A percentile compares a stretch with the other conserved stretches of the same genome.
Conservation (phyloP, 2,888 invertebrate genomes). For the Euzetes globulus region DNA sequence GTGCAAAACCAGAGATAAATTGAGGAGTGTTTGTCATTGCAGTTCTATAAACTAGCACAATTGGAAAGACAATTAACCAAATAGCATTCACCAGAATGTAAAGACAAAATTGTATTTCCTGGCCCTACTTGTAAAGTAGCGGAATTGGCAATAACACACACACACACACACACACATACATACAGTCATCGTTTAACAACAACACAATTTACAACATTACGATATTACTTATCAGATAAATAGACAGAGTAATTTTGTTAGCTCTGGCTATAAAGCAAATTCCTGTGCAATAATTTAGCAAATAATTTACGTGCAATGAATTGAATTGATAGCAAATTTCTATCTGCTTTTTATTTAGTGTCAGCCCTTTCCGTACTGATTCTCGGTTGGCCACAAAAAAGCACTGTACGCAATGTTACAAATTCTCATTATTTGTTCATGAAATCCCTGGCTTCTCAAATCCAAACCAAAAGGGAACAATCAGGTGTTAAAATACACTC, state of each 20-base stretch:
- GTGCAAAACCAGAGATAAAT: no score
- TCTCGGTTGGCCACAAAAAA: not conserved
- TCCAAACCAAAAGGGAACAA: no score
- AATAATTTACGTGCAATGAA: conserved; percentile 27
- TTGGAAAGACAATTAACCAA: no score
- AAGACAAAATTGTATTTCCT: not conserved
- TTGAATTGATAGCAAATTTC: not conserved
- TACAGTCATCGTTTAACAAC: conserved; percentile 20
- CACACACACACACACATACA: no score
- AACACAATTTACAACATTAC: conserved; percentile 2
- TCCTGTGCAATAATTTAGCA: not conserved
- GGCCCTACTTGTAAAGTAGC: not conserved
- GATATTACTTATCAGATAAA: conserved; percentile 12
- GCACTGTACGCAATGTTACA: no score
- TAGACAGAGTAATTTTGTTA: conserved; percentile 21
- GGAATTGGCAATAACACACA: not conserved
- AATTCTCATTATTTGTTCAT: not conserved
- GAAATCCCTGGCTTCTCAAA: no score
- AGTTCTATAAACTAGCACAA: no score
- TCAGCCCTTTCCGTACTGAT: not conserved
- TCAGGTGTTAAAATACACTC: no score
- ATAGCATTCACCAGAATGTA: no score
- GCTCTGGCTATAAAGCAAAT: conserved; percentile 23
- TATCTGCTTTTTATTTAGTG: conserved; percentile 7
- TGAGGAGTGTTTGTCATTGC: no score